Base-by-base conservation (phyloP, 2,113 vertebrate genomes). In the Procavia capensis region DNA sequence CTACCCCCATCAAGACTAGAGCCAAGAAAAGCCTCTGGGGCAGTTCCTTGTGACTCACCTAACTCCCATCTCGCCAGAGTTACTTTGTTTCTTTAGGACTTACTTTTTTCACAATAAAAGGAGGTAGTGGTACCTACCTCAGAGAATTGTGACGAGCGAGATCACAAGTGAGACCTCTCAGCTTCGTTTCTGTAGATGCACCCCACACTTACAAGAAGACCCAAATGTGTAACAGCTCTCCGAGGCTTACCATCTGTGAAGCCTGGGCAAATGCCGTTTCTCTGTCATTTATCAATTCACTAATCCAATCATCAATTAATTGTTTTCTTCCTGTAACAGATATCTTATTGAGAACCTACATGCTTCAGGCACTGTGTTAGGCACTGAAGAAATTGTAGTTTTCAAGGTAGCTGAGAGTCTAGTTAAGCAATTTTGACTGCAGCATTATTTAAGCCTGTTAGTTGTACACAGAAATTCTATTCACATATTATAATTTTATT, bases 331-430 rank as follows among this genome's bases (percentile, higher is more conserved):
- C 36, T 43, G 45, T 31, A 91, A 79, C 14, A 88, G 29, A 50
- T 89, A 83, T 54, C 57, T 88, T 90, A 70, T 36, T 68, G 80
- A 90, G n/a, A 20, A 70, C n/a, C 43, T 76, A 45, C 39, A 16
- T 94, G 13, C n/a, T n/a, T 34, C 9, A 27, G 85, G n/a, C 5
- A 29, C 17, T 50, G 19, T 19, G 11, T 87, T 25, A 61, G 63
- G 47, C 36, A 50, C 11, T 79, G 24, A 50, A 78, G 54, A 57
- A 9, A 84, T 0, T 19, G 34, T n/a, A 63, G 72, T 89, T 91
- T 86, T 88, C 70, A 95, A 76, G 85, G 82, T 45, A 93, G 17
- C 43, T 76, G 75, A 89, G 47, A 83, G 9, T 80, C 8, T n/a
- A 64, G 27, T 22, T 54, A 74, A 76, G 25, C 34, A 86, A 93